Percentiles rank a stretch among this genome's conserved stretches.
phyloP scores from a whole-genome alignment of 1,140 invertebrate genomes.

The Aphelinus atriplicis region DNA sequence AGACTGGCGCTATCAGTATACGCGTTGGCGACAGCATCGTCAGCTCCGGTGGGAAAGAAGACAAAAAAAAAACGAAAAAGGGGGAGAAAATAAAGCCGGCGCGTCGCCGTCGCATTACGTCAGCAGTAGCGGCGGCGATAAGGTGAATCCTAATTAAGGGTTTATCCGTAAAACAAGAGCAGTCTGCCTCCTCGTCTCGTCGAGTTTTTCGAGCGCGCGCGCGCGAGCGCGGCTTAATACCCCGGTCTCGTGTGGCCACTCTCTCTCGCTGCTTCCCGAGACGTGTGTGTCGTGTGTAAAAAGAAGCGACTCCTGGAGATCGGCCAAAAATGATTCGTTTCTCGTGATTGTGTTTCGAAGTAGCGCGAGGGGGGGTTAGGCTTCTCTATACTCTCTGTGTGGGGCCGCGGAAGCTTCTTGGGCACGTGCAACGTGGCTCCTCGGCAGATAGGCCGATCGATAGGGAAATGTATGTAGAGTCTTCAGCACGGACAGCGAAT shows the following conservation, averaged over 20 bases:
- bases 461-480: neutral
- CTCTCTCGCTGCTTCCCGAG: too few relatives aligned
- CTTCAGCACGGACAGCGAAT: constrained; percentile 18
- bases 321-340: constrained; percentile 41
- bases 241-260: neutral
- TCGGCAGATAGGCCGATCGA: neutral
- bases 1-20: constrained; percentile 16
- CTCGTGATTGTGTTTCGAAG: constrained; percentile 39
- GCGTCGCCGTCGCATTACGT: constrained; percentile 12
- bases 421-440: neutral
- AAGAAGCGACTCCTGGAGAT: constrained; percentile 22
- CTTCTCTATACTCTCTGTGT: neutral
- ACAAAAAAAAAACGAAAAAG: constrained; percentile 18
- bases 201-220: too few relatives aligned
- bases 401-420: neutral
- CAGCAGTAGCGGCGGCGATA: constrained; percentile 28
- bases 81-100: constrained; percentile 3
- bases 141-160: constrained; percentile 41
- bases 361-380: neutral
- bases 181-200: neutral
- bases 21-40: too few relatives aligned
- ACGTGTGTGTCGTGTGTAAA: neutral
- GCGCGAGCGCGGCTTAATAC: constrained; percentile 15
- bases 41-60: too few relatives aligned
- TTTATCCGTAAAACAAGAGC: constrained; percentile 35